These are phyloP conservation scores for Amphilophus citrinellus DNA, from an alignment of 2,113 vertebrate species.

Conservation along the genomic window DNA sequence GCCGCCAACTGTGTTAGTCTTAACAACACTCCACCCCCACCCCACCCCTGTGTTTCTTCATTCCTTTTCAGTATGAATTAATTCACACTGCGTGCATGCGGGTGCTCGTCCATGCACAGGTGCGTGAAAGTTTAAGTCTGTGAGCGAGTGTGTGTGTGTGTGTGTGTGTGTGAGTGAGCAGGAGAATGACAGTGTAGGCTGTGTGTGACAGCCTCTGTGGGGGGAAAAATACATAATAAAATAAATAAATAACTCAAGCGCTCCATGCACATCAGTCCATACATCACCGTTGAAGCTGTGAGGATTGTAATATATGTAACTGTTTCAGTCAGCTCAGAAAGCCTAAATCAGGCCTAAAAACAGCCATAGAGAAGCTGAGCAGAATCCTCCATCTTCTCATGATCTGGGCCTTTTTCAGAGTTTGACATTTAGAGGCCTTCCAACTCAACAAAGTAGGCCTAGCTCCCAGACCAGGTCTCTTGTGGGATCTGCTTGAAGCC, in stretches of 20 bases:
- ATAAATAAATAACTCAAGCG: slow-evolving; percentile 9
- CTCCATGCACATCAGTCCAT: slow-evolving; percentile 47
- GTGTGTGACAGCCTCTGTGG: slow-evolving; percentile 30
- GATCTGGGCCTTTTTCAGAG: slow-evolving; percentile 50
- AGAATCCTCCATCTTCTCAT: slow-evolving; percentile 52
- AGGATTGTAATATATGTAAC: slow-evolving; percentile 55
- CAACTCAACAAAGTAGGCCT: slow-evolving; percentile 73
- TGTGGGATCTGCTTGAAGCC: slow-evolving; percentile 63
- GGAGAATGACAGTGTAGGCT: slow-evolving; percentile 32
- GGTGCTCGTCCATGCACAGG: slow-evolving; percentile 56
- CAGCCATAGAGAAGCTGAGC: slow-evolving; percentile 20
- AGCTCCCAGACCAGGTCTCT: slow-evolving; percentile 65
- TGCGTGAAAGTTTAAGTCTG: slow-evolving; percentile 61
- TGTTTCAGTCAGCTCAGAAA: slow-evolving; percentile 39
- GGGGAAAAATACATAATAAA: neutral
- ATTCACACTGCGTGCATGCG: slow-evolving; percentile 60
- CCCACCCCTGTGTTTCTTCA: slow-evolving; percentile 36
- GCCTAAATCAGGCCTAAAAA: slow-evolving; percentile 33
- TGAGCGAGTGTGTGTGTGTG: neutral
- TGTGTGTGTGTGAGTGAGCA: neutral
- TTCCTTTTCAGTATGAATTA: slow-evolving; percentile 67
- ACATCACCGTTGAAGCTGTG: slow-evolving; percentile 61
- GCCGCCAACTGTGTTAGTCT: slow-evolving; percentile 63
- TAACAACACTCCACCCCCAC: slow-evolving; percentile 61
- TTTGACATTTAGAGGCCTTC: slow-evolving; percentile 72